These are phyloP conservation scores for Halichoerus grypus DNA, from an alignment of 2,113 vertebrate species.

Conservation along the genomic window DNA sequence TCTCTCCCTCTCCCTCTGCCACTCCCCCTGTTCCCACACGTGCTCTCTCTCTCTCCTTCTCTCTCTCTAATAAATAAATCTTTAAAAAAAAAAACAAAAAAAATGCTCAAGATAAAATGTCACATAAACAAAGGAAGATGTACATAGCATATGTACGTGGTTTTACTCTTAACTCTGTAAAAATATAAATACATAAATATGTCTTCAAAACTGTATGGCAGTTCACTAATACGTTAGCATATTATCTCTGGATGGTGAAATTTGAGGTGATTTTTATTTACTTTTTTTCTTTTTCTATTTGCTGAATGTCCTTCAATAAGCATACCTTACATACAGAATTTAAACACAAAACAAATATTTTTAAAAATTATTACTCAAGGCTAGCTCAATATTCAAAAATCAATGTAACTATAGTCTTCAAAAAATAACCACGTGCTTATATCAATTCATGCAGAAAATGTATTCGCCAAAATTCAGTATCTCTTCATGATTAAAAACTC, in stretches of 20 bases:
- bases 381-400: neutral
- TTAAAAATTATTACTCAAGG: neutral
- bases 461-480: slow-evolving; percentile 35
- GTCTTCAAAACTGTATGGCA: neutral
- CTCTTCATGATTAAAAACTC: slow-evolving; percentile 1
- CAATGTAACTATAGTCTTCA: neutral
- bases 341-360: neutral
- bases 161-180: neutral
- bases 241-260: neutral
- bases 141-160: neutral
- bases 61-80: neutral
- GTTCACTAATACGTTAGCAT: neutral
- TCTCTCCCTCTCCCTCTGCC: neutral
- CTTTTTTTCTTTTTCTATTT: neutral
- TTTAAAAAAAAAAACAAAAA: neutral
- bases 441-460: slow-evolving; percentile 35
- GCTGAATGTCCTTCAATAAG: neutral
- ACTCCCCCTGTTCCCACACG: neutral
- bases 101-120: neutral
- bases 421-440: neutral
- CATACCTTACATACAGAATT: neutral
- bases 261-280: slow-evolving; percentile 40
- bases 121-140: neutral
- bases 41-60: neutral
- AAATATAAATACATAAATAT: neutral